phyloP scores from a whole-genome alignment of 2,888 invertebrate genomes.

The Ernsta delagoae region DNA sequence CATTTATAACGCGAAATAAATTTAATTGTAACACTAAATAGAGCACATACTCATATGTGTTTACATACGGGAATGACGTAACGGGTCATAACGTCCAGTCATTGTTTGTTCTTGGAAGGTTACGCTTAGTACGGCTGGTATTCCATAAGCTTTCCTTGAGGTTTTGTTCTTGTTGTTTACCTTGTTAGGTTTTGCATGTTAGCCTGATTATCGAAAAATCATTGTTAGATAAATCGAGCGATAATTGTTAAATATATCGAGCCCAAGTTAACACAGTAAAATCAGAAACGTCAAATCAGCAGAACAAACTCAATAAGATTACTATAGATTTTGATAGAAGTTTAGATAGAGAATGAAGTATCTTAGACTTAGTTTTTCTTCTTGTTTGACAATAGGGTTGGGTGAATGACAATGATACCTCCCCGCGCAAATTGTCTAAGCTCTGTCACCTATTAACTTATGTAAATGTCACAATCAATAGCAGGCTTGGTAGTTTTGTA shows the following conservation, averaged over 20 bases:
- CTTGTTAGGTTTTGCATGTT: background rate
- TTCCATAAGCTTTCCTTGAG: background rate
- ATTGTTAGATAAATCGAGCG: background rate
- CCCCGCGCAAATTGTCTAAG: too few relatives aligned
- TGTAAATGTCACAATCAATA: too few relatives aligned
- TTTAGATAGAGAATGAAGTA: too few relatives aligned
- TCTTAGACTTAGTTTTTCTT: too few relatives aligned
- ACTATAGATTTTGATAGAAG: background rate
- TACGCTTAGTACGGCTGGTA: background rate
- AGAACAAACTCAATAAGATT: background rate
- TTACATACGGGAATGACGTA: background rate
- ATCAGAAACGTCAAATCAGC: background rate
- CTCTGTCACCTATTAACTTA: too few relatives aligned
- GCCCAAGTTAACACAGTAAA: background rate
- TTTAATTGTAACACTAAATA: background rate
- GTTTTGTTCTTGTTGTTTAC: background rate
- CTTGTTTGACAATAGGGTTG: too few relatives aligned
- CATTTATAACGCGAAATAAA: too few relatives aligned
- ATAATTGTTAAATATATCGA: too few relatives aligned
- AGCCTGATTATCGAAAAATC: background rate
- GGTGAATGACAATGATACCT: too few relatives aligned
- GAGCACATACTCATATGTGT: background rate
- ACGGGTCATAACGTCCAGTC: background rate
- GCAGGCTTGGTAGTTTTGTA: background rate
- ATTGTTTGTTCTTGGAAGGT: slow-evolving; percentile 26